Evolutionary conservation across 2,113 vertebrate species (phyloP).

Genomic region (Kobus ellipsiprymnus): DNA sequence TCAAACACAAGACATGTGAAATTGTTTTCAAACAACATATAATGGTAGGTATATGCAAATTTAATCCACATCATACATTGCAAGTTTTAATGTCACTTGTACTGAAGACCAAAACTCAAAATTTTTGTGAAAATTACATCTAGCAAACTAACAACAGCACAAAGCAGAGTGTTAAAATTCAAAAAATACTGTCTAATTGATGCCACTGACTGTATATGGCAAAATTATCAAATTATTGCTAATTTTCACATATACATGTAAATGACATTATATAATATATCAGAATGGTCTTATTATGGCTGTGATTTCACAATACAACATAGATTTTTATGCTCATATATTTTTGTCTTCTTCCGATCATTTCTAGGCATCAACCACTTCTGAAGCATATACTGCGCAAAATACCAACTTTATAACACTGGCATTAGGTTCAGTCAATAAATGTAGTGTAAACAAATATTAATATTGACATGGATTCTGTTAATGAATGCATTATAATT

Average conservation of each 20-base stretch:
- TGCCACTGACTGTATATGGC: neutral
- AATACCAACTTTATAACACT: conserved; percentile 4
- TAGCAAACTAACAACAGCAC: neutral
- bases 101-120: neutral
- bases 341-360: neutral
- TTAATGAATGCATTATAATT: conserved; percentile 4
- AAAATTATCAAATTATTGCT: neutral
- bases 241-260: neutral
- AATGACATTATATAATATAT: neutral
- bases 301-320: neutral
- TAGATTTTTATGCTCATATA: neutral
- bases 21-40: neutral
- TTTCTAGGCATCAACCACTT: neutral
- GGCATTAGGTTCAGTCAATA: conserved; percentile 34
- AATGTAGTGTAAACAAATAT: conserved; percentile 38
- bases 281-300: neutral
- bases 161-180: neutral
- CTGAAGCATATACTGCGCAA: conserved; percentile 2
- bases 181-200: neutral
- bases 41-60: neutral
- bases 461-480: neutral
- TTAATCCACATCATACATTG: neutral
- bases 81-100: neutral
- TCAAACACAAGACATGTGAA: neutral
- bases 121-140: neutral